These are phyloP conservation scores for Theocolax elegans DNA, from an alignment of 1,140 invertebrate species.

Conservation along the genomic window DNA sequence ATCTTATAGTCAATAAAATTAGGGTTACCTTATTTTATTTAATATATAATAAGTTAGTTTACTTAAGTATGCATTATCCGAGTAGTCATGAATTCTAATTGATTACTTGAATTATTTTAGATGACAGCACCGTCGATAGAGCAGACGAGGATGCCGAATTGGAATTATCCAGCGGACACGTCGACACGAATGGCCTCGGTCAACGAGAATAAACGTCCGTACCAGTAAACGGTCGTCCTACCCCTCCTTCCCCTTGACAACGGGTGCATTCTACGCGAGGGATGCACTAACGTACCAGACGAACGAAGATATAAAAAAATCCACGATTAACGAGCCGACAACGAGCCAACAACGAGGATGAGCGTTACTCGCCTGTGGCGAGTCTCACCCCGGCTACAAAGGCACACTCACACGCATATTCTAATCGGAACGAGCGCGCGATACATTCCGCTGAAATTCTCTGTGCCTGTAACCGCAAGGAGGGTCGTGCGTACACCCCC, in stretches of 20 bases:
- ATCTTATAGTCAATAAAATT: no score
- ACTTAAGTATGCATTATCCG: no score
- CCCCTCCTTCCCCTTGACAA: neutral
- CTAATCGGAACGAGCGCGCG: neutral
- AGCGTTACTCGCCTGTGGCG: neutral
- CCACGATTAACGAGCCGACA: neutral
- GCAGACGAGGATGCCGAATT: constrained; percentile 62
- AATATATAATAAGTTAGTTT: no score
- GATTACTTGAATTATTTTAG: no score
- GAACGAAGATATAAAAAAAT: neutral
- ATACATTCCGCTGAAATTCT: constrained; percentile 31
- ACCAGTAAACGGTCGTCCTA: constrained; percentile 50
- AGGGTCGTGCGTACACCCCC: neutral
- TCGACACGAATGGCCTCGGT: constrained; percentile 62
- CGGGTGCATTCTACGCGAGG: neutral
- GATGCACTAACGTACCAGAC: neutral
- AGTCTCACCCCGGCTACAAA: neutral
- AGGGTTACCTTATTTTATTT: no score
- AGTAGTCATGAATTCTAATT: no score
- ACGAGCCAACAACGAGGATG: constrained; percentile 5
- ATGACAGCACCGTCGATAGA: constrained; percentile 58
- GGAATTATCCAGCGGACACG: constrained; percentile 58
- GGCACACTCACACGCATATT: neutral
- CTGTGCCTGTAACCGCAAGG: constrained; percentile 4
- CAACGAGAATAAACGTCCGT: constrained; percentile 59